Conservation (phyloP, 2,888 invertebrate genomes). For the Argyresthia goedartella region DNA sequence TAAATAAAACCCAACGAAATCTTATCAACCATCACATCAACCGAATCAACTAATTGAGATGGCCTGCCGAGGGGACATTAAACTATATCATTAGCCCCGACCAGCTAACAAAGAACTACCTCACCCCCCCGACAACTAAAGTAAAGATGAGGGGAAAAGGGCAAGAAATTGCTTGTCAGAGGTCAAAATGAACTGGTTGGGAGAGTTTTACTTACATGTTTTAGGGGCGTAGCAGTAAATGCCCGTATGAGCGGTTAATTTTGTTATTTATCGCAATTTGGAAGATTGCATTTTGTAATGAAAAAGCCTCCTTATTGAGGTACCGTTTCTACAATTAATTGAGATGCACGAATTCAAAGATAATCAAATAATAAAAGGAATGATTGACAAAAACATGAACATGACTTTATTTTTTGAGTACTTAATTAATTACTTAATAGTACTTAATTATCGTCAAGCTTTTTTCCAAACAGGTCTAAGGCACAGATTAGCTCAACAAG, state of each 20-base stretch:
- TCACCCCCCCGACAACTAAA: background rate
- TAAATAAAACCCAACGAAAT: conserved; percentile 49
- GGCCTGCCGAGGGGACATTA: conserved; percentile 38
- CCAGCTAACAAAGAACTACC: conserved; percentile 34
- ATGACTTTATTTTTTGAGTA: no score
- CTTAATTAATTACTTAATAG: no score
- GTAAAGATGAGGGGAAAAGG: background rate
- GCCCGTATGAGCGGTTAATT: background rate
- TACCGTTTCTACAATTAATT: no score
- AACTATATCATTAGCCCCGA: conserved; percentile 46
- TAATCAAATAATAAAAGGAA: no score
- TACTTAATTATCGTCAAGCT: no score
- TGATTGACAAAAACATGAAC: no score
- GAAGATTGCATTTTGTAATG: no score
- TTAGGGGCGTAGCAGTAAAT: background rate
- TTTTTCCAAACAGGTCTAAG: no score
- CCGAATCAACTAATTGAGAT: conserved; percentile 52
- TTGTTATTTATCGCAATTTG: background rate
- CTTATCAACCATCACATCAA: conserved; percentile 40
- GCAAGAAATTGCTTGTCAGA: background rate
- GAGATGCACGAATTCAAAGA: no score
- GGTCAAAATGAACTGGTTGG: background rate
- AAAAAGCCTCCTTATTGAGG: no score
- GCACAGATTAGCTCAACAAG: no score
- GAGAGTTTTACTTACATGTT: background rate